These are phyloP conservation scores for Erannis defoliaria DNA, from an alignment of 2,888 invertebrate species.

Conservation along the genomic window DNA sequence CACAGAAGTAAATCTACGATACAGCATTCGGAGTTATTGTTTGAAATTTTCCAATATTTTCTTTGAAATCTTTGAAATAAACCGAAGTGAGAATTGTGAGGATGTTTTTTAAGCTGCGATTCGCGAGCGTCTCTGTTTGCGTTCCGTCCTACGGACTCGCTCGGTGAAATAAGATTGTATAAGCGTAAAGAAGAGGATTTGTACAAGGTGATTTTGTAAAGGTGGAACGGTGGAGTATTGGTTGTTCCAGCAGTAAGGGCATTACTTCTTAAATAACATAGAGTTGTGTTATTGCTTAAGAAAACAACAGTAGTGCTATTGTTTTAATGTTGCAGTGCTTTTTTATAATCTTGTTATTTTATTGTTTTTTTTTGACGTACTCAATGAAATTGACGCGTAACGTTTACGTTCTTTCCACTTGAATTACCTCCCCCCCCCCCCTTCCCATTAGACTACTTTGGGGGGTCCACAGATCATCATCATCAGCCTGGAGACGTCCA, in stretches of 20 bases:
- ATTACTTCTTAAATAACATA: not conserved
- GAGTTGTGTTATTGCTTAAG: not conserved
- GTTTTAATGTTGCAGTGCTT: too few species aligned
- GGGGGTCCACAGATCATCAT: too few species aligned
- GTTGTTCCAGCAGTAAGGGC: constrained; percentile 5
- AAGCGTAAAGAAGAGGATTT: constrained; percentile 35
- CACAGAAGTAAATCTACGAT: constrained; percentile 8
- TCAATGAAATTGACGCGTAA: too few species aligned
- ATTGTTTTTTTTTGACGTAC: too few species aligned
- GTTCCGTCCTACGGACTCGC: constrained; percentile 23
- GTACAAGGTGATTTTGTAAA: constrained; percentile 29
- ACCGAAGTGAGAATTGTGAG: constrained; percentile 10
- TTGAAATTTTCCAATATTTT: constrained; percentile 27
- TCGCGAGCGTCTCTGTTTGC: constrained; percentile 25
- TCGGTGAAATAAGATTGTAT: constrained; percentile 33
- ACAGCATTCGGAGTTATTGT: constrained; percentile 24
- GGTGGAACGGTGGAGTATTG: constrained; percentile 1
- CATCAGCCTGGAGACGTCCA: too few species aligned
- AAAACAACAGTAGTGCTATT: not conserved
- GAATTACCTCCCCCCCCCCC: too few species aligned
- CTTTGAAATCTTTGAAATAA: constrained; percentile 18
- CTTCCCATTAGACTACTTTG: too few species aligned
- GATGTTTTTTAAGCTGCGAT: constrained; percentile 29
- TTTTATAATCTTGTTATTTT: too few species aligned
- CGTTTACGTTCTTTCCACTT: too few species aligned